Evolutionary conservation across 2,888 invertebrate species (phyloP), one percentile per base, ranked within the genome.

Genomic region (Saturnia japonica): DNA sequence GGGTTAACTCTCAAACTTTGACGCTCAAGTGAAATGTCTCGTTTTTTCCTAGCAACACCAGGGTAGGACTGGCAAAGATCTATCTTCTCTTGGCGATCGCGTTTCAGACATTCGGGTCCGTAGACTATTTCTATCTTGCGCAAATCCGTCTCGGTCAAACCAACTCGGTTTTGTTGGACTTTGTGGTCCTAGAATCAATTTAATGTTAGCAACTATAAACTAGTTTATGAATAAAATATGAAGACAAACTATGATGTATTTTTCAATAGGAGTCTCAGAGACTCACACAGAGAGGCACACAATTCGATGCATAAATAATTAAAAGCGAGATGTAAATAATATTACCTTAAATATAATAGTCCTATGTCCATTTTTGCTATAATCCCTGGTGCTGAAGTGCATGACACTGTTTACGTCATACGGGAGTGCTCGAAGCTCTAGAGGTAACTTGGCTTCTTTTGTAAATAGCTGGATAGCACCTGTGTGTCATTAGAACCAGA

Each of bases 301-400:
- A 6, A 19, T 19, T 47, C 1, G 19, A 47, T 19, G 1, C 1
- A 16, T 47, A 19, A 47, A 47, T 14, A 47, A 19, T 19, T 19
- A 51, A n/a, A 51, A 51, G n/a, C n/a, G 51, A 1, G 16, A 4
- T 51, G 1, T 51, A 8, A 54, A 22, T 6, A 54, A 54, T 11
- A 54, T 22, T 82, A 91, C 93, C 88, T 88, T 91, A 71, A 92
- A 85, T 1, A 88, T 77, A 0, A 92, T 85, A 47, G 93, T 92
- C 47, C 88, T 79, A 42, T 93, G 91, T 0, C 93, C 93, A 42
- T 93, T 93, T 54, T 89, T 92, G 74, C 89, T 93, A 74, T 79
- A 90, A 0, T 90, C 89, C 2, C 92, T 68, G 0, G 86, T 84
- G 0, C 84, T 85, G 28, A 94, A 94, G 19, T 94, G 93, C 84